Evolutionary conservation across 2,888 invertebrate genomes (phyloP), one percentile per base, ranked within the genome.

Genomic region (Thereva nobilitata): DNA sequence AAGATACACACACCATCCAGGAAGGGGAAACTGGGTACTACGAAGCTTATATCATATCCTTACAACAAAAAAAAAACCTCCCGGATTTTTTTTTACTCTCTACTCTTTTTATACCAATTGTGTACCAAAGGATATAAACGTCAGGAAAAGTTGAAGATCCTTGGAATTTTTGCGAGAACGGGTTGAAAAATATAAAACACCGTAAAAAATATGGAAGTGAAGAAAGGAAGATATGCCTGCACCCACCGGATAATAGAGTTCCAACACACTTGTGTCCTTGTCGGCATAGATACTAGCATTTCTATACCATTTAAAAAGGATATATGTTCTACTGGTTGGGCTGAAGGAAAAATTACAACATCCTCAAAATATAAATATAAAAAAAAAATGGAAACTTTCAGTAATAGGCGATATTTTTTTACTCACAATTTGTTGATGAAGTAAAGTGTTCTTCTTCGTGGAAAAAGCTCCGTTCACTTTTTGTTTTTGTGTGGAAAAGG

Each of bases 181-280:
- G 40, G 42, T 23, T 23, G 8, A 23, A 56, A 42, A 41, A 7
- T 6, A 6, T 42, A 10, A 61, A 23, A 35, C 49, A 49, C 40
- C 40, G 23, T 37, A 40, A 50, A 50, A 50, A 50, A n/a, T 50
- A 23, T 61, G 61, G 61, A 61, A 61, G 61, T 41, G 50, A 49
- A 61, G 50, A 61, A 61, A 61, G 61, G 61, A 61, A 61, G 61
- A 50, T 61, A 41, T 61, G 38, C 40, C 61, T 61, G 50, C 61
- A 61, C 23, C 23, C 61, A 50, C 61, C 61, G 61, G 61, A 61
- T 61, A 61, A 61, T 47, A 61, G 61, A 37, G 40, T 50, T 50
- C 61, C 37, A 61, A 61, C n/a, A 61, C 61, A 50, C 61, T 61
- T 61, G 23, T 23, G 61, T 61, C 61, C 61, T 61, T 61, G 61